These are phyloP conservation scores for Balaeniceps rex DNA, from an alignment of 2,113 vertebrate species.

Conservation along the genomic window DNA sequence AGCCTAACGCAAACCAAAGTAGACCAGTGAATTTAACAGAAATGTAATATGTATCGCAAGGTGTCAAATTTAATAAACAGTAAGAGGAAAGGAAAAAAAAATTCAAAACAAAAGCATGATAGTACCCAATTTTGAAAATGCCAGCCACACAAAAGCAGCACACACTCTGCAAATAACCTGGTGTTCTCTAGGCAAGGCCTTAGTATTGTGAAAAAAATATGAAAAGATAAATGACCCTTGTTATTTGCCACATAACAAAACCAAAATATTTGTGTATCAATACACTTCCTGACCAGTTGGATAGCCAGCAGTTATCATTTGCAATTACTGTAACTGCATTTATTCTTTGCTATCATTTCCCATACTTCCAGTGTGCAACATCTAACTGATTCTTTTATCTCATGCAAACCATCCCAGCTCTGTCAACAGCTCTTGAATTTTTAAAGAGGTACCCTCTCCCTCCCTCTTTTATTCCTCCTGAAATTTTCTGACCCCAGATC, in stretches of 20 bases:
- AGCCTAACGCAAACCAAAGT: background rate
- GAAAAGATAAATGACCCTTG: background rate
- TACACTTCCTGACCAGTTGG: background rate
- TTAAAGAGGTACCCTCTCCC: conserved; percentile 20
- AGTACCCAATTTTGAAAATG: background rate
- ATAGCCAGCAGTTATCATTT: background rate
- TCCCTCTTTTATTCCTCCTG: conserved; percentile 3
- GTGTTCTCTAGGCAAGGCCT: background rate
- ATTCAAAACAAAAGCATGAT: background rate
- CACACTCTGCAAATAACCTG: background rate
- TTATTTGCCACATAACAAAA: background rate
- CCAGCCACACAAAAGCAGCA: background rate
- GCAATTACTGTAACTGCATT: background rate
- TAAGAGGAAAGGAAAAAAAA: background rate
- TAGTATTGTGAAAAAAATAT: background rate
- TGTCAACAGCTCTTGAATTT: conserved; percentile 44
- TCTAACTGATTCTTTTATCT: conserved; percentile 41
- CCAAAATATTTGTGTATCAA: background rate
- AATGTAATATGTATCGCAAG: background rate
- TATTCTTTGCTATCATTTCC: background rate
- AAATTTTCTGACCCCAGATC: conserved; percentile 56
- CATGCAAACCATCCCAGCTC: conserved; percentile 39
- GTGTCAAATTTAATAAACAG: background rate
- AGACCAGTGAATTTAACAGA: background rate
- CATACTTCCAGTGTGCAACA: background rate